A percentile compares a stretch with the other conserved stretches of the same genome.
These are phyloP conservation scores for Macrosteles quadrilineatus DNA, from an alignment of 1,140 invertebrate species.

Conservation along the genomic window DNA sequence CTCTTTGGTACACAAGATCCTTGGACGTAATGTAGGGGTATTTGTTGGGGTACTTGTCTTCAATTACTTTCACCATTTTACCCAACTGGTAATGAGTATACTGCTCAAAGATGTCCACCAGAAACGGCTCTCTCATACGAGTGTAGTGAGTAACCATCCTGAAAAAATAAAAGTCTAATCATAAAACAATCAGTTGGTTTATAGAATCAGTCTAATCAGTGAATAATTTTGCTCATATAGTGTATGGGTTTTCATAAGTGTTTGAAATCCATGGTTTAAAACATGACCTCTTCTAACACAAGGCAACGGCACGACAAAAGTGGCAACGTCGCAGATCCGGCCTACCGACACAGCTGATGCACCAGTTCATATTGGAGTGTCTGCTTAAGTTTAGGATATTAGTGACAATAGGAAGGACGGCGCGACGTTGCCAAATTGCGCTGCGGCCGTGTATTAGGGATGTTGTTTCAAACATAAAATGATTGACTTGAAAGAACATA, in stretches of 20 bases:
- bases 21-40: background rate
- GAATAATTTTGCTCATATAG: background rate
- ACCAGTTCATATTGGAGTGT: background rate
- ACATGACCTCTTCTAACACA: background rate
- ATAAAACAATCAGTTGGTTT: background rate
- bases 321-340: too few relatives aligned
- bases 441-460: too few relatives aligned
- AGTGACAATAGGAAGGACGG: too few relatives aligned
- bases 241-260: background rate
- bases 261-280: background rate
- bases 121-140: constrained; percentile 3
- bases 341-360: too few relatives aligned
- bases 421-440: too few relatives aligned
- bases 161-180: background rate
- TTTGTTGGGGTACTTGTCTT: constrained; percentile 9
- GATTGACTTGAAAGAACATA: too few relatives aligned
- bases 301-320: background rate
- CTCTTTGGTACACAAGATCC: background rate
- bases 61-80: constrained; percentile 11
- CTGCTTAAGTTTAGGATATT: too few relatives aligned
- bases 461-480: too few relatives aligned
- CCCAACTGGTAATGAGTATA: background rate
- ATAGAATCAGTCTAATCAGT: background rate
- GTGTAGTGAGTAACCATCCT: constrained; percentile 4
- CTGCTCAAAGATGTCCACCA: background rate